Base-by-base conservation (phyloP, 1,140 invertebrate species). In the Temnothorax nylanderi region DNA sequence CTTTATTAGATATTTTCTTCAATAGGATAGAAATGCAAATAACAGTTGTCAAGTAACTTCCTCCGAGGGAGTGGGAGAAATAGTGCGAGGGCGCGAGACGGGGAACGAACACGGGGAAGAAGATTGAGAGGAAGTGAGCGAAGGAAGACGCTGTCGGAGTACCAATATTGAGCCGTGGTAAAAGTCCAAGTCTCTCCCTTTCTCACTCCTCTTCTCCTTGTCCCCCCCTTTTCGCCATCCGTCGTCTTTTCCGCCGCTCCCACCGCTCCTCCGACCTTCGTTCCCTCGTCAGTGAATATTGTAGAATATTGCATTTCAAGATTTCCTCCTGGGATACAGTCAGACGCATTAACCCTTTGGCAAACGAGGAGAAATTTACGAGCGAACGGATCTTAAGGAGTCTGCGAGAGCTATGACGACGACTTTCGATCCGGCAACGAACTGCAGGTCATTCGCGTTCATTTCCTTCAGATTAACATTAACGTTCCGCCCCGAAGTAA, bases 1-100 rank as follows among this genome's bases (percentile, higher is more conserved):
- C 92, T 94, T 94, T 94, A 93, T 93, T 93, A 93, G 91, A 93
- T 93, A 93, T 94, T 94, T 94, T 92, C 92, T 93, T 93, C 93
- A 93, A 94, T 93, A 92, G 89, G 90, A 93, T 92, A 93, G 91
- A 93, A 93, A 94, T 93, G 92, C 92, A 93, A 94, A 93, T 93
- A 93, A 92, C 88, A 92, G 91, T 93, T 93, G 91, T 92, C 92
- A 91, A 93, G 91, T 93, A 92, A 93, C 85, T 93, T 91, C 87
- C 91, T 91, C 89, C 69, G 58, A 56, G 80, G 21, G 90, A 65
- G 82, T 71, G 21, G 85, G 76, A 76, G 82, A 87, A 84, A 88
- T 81, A 85, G 75, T 71, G 34, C 11, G 47, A 69, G 65, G 71
- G 32, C 85, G 67, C 49, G 82, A 67, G 51, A 87, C 69, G 67